Conservation (phyloP, 2,888 invertebrate genomes). For the Drosophila kambysellisi region DNA sequence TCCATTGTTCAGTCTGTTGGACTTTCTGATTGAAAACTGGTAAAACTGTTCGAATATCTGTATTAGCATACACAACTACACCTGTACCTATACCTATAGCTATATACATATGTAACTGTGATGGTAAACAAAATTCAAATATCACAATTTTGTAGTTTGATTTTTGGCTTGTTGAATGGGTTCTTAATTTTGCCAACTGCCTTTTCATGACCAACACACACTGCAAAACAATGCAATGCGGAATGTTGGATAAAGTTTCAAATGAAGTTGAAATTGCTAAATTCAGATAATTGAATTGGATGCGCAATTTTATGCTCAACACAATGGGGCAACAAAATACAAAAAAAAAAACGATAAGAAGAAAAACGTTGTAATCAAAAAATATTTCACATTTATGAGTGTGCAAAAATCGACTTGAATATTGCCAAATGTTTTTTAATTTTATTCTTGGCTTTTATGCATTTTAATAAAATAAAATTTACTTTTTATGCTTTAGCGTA, state of each 20-base stretch:
- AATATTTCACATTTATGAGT: neutral
- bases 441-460: neutral
- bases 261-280: slow-evolving; percentile 36
- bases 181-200: slow-evolving; percentile 40
- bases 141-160: slow-evolving; percentile 14
- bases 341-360: neutral
- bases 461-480: neutral
- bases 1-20: slow-evolving; percentile 48
- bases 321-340: neutral
- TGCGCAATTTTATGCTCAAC: slow-evolving; percentile 7
- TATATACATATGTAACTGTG: neutral
- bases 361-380: neutral
- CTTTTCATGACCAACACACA: slow-evolving; percentile 18
- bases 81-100: neutral
- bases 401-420: neutral
- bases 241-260: slow-evolving; percentile 27
- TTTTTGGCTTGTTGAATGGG: slow-evolving; percentile 33
- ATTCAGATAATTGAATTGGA: slow-evolving; percentile 38
- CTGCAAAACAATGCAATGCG: neutral
- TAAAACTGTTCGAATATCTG: slow-evolving; percentile 17
- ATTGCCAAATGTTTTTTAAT: neutral
- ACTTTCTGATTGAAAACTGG: slow-evolving; percentile 45
- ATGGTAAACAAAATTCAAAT: slow-evolving; percentile 13
- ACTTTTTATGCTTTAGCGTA: neutral
- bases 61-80: neutral